These are phyloP conservation scores for Pemphigus obesinymphae DNA, from an alignment of 1,140 invertebrate species.

Conservation along the genomic window DNA sequence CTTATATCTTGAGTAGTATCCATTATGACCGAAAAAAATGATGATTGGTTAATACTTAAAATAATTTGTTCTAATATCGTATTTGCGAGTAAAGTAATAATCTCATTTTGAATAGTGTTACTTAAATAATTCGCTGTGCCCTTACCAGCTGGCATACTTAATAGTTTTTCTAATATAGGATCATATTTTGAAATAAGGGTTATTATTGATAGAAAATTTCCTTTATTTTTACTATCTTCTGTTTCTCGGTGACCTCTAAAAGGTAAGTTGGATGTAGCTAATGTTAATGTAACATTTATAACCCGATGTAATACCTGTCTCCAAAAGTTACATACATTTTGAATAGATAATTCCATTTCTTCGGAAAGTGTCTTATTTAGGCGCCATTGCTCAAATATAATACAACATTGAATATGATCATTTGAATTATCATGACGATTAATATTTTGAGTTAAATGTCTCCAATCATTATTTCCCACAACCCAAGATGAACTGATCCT, in stretches of 20 bases:
- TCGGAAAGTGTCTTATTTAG: conserved; percentile 2
- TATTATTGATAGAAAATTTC: conserved; percentile 34
- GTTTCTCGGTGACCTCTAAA: conserved; percentile 38
- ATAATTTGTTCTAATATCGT: conserved; percentile 24
- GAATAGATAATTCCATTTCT: conserved; percentile 20
- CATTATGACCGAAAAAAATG: conserved; percentile 41
- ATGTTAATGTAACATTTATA: conserved; percentile 40
- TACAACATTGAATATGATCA: conserved; percentile 3
- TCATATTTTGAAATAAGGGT: conserved; percentile 24
- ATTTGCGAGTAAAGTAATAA: conserved; percentile 38
- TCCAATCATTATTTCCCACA: conserved; percentile 18
- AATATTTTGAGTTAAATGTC: conserved; percentile 13
- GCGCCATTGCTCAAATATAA: background rate
- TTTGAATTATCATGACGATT: background rate
- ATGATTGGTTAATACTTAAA: conserved; percentile 2
- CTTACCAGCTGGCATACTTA: background rate
- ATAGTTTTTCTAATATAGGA: conserved; percentile 16
- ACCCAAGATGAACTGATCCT: background rate
- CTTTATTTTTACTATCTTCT: conserved; percentile 13
- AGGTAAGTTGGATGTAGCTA: conserved; percentile 39
- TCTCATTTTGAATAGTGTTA: conserved; percentile 35
- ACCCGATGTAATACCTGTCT: conserved; percentile 36
- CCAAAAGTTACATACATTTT: conserved; percentile 25
- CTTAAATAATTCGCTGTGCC: conserved; percentile 29
- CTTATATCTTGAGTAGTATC: conserved; percentile 39